Percentiles rank a stretch among this genome's conserved stretches.
phyloP scores from a whole-genome alignment of 2,888 invertebrate genomes.

The Desoria tigrina region DNA sequence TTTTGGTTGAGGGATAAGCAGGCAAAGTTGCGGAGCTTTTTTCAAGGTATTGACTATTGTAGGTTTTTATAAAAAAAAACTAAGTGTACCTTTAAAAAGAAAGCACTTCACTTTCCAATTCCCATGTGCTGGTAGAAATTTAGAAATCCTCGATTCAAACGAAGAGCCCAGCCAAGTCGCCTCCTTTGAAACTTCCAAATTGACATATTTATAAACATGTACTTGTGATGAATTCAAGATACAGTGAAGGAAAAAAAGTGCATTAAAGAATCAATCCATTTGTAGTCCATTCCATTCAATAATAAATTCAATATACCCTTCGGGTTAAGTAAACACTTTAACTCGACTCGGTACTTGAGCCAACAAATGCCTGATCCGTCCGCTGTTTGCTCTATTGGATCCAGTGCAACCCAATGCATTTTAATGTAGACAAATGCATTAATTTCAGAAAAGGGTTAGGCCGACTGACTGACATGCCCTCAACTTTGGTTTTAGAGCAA shows the following conservation, averaged over 20 bases:
- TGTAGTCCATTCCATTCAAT: neutral
- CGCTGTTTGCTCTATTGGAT: too few species aligned
- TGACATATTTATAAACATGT: constrained; percentile 25
- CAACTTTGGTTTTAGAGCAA: neutral
- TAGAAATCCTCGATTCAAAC: too few species aligned
- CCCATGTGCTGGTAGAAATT: too few species aligned
- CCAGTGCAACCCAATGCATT: too few species aligned
- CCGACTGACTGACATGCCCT: constrained; percentile 2
- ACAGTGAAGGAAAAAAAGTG: neutral
- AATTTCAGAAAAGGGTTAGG: neutral
- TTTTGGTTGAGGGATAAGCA: too few species aligned
- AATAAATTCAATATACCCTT: neutral
- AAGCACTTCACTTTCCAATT: too few species aligned
- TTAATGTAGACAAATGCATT: too few species aligned
- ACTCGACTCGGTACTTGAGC: neutral
- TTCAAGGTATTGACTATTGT: too few species aligned
- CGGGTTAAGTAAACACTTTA: constrained; percentile 20
- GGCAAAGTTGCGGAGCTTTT: too few species aligned
- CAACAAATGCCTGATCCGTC: neutral
- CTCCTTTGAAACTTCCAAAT: constrained; percentile 15
- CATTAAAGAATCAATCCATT: constrained; percentile 16
- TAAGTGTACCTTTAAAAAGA: too few species aligned
- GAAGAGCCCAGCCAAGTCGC: constrained; percentile 2
- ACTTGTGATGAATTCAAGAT: constrained; percentile 23
- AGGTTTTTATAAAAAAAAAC: too few species aligned